A percentile compares a stretch with the other conserved stretches of the same genome.
These are phyloP conservation scores for Heloderma charlesbogerti DNA, from an alignment of 2,113 vertebrate species.

Conservation along the genomic window DNA sequence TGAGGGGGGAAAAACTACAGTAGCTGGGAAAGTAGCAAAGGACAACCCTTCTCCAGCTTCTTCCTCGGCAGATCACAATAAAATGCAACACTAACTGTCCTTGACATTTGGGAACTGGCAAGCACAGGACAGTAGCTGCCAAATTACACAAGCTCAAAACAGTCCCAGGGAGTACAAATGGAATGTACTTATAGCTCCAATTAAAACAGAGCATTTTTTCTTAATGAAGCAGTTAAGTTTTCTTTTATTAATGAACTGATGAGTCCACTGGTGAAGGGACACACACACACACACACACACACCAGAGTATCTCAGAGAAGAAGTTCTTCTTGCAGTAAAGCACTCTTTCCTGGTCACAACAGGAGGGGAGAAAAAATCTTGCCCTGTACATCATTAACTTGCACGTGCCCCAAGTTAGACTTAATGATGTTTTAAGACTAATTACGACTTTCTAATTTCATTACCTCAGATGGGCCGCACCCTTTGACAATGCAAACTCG, in stretches of 20 bases:
- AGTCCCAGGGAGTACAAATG: conserved; percentile 34
- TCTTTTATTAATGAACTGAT: background rate
- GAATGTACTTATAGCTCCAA: conserved; percentile 40
- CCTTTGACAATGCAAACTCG: conserved; percentile 31
- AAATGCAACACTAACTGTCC: conserved; percentile 55
- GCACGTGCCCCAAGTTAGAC: conserved; percentile 14
- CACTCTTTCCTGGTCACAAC: background rate
- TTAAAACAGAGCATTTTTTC: conserved; percentile 41
- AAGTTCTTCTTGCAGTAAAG: conserved; percentile 3
- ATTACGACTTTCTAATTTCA: conserved; percentile 33
- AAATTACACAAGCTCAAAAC: conserved; percentile 46
- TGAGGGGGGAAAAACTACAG: background rate
- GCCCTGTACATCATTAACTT: background rate
- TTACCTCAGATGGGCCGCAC: background rate
- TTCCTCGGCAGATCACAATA: conserved; percentile 36
- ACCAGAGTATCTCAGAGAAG: background rate
- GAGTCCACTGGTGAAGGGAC: background rate
- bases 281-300: too few species aligned
- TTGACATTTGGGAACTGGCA: conserved; percentile 71
- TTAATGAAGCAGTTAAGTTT: background rate
- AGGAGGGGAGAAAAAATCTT: background rate
- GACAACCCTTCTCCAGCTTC: conserved; percentile 53
- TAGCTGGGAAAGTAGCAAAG: conserved; percentile 47
- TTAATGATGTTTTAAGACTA: background rate
- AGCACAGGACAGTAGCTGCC: conserved; percentile 15